These are phyloP conservation scores for Cynoglossus semilaevis DNA, from an alignment of 2,113 vertebrate species.

Conservation along the genomic window DNA sequence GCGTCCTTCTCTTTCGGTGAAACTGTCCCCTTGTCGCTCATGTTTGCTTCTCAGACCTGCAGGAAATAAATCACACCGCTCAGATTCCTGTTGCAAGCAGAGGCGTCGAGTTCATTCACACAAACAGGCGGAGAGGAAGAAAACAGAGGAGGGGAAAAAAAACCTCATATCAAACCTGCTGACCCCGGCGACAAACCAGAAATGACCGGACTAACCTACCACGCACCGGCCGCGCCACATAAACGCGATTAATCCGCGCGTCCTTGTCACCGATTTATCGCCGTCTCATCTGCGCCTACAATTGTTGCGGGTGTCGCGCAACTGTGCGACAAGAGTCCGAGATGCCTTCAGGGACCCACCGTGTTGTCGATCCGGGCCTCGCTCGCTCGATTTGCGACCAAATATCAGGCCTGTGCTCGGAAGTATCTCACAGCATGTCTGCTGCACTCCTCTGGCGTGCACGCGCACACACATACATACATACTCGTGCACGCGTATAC, in stretches of 20 bases:
- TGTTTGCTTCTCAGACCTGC: slow-evolving; percentile 64
- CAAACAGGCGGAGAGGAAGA: background rate
- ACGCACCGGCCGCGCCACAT: slow-evolving; percentile 41
- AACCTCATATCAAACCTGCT: slow-evolving; percentile 24
- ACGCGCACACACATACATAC: slow-evolving; percentile 8
- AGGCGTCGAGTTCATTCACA: slow-evolving; percentile 14
- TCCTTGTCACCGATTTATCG: slow-evolving; percentile 49
- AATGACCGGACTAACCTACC: slow-evolving; percentile 5
- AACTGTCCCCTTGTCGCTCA: slow-evolving; percentile 94
- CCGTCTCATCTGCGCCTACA: background rate
- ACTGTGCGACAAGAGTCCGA: slow-evolving; percentile 14
- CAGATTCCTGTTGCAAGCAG: slow-evolving; percentile 10
- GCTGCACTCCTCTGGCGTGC: slow-evolving; percentile 30
- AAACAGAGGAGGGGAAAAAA: background rate
- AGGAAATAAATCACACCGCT: slow-evolving; percentile 41
- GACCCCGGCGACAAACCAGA: slow-evolving; percentile 33
- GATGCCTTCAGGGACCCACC: slow-evolving; percentile 19
- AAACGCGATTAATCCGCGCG: slow-evolving; percentile 61
- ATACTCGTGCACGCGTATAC: background rate
- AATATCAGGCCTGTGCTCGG: slow-evolving; percentile 35
- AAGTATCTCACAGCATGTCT: slow-evolving; percentile 39
- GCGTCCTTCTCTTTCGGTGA: slow-evolving; percentile 90
- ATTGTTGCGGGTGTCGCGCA: slow-evolving; percentile 34
- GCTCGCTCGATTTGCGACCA: slow-evolving; percentile 19
- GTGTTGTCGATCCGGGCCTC: slow-evolving; percentile 42